phyloP scores from a whole-genome alignment of 2,113 vertebrate species.

The Austrofundulus limnaeus region DNA sequence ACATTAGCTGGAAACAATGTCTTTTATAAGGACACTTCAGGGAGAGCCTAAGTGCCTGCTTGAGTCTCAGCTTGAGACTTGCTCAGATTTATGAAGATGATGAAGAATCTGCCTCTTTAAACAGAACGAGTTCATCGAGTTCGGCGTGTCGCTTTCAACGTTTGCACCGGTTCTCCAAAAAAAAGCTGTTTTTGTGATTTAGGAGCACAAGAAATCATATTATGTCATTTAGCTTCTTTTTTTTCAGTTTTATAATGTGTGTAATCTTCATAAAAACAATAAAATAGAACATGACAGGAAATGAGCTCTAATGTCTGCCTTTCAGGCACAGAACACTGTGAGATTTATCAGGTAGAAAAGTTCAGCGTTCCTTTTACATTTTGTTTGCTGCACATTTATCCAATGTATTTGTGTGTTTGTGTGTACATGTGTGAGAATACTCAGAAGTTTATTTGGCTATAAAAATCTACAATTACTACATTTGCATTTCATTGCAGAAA shows the following conservation, averaged over 20 bases:
- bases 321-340: slow-evolving; percentile 18
- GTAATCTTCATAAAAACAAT: slow-evolving; percentile 13
- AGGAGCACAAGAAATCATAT: background rate
- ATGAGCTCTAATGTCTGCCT: slow-evolving; percentile 39
- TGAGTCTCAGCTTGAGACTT: slow-evolving; percentile 44
- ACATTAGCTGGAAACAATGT: slow-evolving; percentile 55
- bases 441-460: background rate
- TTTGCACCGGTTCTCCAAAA: slow-evolving; percentile 5
- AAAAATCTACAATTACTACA: background rate
- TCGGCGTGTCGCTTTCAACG: slow-evolving; percentile 24
- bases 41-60: slow-evolving; percentile 37
- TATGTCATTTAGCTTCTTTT: slow-evolving; percentile 10
- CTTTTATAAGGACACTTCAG: slow-evolving; percentile 56
- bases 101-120: slow-evolving; percentile 47
- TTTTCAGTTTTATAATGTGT: no score
- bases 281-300: slow-evolving; percentile 47
- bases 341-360: slow-evolving; percentile 22
- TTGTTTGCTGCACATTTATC: slow-evolving; percentile 21
- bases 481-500: background rate
- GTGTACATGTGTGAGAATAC: background rate
- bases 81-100: slow-evolving; percentile 42
- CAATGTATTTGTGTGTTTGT: no score
- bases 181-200: slow-evolving; percentile 24
- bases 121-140: slow-evolving; percentile 35
- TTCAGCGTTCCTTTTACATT: background rate